A percentile compares a stretch with the other conserved stretches of the same genome.
phyloP scores from a whole-genome alignment of 2,888 invertebrate species.

The Trichogramma evanescens region DNA sequence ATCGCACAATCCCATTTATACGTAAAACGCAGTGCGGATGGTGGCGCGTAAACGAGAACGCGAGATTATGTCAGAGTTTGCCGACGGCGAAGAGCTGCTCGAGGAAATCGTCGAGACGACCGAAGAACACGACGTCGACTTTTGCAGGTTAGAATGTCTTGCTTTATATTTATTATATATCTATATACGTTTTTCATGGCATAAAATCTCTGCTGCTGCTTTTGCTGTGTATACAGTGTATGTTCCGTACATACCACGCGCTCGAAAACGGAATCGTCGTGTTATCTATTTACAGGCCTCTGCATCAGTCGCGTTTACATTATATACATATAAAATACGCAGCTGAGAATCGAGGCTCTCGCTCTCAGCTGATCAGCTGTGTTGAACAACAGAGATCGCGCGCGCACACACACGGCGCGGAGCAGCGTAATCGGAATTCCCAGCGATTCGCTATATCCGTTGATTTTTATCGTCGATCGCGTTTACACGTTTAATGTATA shows the following conservation, averaged over 20 bases:
- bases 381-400: no score
- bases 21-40: constrained; percentile 1
- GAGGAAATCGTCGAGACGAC: constrained; percentile 52
- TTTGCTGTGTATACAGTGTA: not conserved
- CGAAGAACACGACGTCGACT: constrained; percentile 45
- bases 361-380: no score
- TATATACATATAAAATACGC: no score
- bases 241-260: no score
- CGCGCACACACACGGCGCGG: no score
- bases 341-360: no score
- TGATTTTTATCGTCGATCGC: no score
- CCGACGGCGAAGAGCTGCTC: constrained; percentile 49
- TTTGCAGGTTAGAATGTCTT: constrained; percentile 39
- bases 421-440: no score
- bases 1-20: not conserved
- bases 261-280: not conserved
- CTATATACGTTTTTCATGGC: not conserved
- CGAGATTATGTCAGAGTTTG: constrained; percentile 53
- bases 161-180: not conserved
- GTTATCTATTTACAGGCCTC: not conserved
- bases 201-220: not conserved
- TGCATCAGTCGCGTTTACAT: no score
- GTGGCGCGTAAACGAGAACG: constrained; percentile 22
- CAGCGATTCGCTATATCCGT: no score
- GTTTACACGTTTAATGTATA: no score